Evolutionary conservation across 2,888 invertebrate species (phyloP).

Genomic region (Euplexia lucipara): DNA sequence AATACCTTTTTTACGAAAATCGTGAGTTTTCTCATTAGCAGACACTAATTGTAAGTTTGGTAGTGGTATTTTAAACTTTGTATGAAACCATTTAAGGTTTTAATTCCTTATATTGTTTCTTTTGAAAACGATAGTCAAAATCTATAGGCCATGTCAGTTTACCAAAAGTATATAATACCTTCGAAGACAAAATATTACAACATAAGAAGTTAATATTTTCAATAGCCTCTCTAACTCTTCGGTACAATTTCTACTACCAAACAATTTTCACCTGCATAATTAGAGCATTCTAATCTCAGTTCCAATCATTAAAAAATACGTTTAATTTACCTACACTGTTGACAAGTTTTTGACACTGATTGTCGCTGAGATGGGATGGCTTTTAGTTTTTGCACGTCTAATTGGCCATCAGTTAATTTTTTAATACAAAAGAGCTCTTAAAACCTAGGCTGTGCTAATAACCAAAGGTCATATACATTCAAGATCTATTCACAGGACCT

Average conservation of each 20-base stretch:
- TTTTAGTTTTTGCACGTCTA: too few relatives aligned
- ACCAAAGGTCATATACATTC: constrained; percentile 44
- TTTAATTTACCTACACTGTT: too few relatives aligned
- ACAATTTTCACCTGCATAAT: constrained; percentile 8
- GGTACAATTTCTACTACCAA: constrained; percentile 4
- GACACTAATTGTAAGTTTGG: background rate
- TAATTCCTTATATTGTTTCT: background rate
- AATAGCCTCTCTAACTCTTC: constrained; percentile 29
- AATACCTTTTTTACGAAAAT: background rate
- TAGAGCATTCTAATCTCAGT: too few relatives aligned
- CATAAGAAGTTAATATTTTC: constrained; percentile 3
- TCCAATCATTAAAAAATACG: too few relatives aligned
- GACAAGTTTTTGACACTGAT: too few relatives aligned
- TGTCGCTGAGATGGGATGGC: too few relatives aligned
- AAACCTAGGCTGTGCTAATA: constrained; percentile 38
- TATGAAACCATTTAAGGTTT: background rate
- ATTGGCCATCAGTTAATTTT: too few relatives aligned
- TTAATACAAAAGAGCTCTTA: constrained; percentile 56
- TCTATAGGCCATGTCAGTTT: background rate
- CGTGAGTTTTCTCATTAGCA: background rate
- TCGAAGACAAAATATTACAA: background rate
- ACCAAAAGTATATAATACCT: background rate
- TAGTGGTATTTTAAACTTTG: too few relatives aligned
- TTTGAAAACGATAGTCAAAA: too few relatives aligned
- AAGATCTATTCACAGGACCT: constrained; percentile 60